Evolutionary conservation across 2,113 vertebrate species (phyloP).

Genomic region (Passer montanus): DNA sequence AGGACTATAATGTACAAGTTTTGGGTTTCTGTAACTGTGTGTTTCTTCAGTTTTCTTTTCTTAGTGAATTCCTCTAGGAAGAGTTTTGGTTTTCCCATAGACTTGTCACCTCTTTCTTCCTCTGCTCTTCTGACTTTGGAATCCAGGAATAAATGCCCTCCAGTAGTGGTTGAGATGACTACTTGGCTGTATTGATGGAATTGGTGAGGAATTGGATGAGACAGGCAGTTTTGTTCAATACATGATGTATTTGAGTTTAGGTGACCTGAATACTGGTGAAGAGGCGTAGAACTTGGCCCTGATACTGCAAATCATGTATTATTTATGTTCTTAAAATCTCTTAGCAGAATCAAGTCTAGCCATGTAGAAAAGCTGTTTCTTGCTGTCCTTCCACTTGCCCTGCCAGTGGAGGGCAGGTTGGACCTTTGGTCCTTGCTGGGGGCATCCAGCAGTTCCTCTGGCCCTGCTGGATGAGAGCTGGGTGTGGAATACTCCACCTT

Average conservation of each 20-base stretch:
- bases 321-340: not conserved
- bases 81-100: not conserved
- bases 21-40: not conserved
- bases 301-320: not conserved
- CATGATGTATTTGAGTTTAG: not conserved
- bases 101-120: not conserved
- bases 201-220: not conserved
- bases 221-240: not conserved
- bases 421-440: not conserved
- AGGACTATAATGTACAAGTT: not conserved
- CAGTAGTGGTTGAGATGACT: accelerated
- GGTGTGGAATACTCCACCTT: not conserved
- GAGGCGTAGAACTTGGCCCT: not conserved
- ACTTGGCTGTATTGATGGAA: not conserved
- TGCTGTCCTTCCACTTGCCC: not conserved
- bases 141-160: not conserved
- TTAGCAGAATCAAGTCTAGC: not conserved
- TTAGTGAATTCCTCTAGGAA: not conserved
- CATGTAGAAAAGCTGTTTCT: not conserved
- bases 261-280: not conserved
- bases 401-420: not conserved
- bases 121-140: not conserved
- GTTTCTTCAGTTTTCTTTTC: not conserved
- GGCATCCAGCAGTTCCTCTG: not conserved
- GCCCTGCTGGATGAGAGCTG: not conserved